Evolutionary conservation across 2,888 invertebrate genomes (phyloP).

Genomic region (Epirrita christyi): DNA sequence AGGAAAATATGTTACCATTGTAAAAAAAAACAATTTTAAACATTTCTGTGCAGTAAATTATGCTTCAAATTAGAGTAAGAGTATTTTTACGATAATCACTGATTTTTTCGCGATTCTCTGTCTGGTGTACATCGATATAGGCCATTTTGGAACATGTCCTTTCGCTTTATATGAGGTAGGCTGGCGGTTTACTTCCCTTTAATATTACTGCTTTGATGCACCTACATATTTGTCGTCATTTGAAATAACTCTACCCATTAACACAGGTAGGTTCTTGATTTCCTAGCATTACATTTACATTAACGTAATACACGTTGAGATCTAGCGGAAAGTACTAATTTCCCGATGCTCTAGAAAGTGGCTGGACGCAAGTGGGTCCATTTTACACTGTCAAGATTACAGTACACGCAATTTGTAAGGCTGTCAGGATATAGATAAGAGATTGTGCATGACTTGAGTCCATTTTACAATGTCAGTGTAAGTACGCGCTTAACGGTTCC

Average conservation of each 20-base stretch:
- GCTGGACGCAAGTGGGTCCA: slow-evolving; percentile 22
- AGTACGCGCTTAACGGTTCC: too few relatives aligned
- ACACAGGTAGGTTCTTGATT: slow-evolving; percentile 30
- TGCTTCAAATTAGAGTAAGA: too few relatives aligned
- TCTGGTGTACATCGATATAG: too few relatives aligned
- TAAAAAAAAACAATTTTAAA: too few relatives aligned
- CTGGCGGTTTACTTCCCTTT: too few relatives aligned
- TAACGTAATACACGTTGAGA: slow-evolving; percentile 42
- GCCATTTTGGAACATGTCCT: too few relatives aligned
- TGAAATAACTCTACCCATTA: slow-evolving; percentile 23
- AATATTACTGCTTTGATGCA: too few relatives aligned
- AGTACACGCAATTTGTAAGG: slow-evolving; percentile 12
- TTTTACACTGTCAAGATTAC: slow-evolving; percentile 24
- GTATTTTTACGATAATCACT: too few relatives aligned
- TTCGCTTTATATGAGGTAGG: too few relatives aligned
- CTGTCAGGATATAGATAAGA: background rate
- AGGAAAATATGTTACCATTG: too few relatives aligned
- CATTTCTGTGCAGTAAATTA: too few relatives aligned
- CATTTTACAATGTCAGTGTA: background rate
- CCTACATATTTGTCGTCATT: slow-evolving; percentile 19
- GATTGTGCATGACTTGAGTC: background rate
- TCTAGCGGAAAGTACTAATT: slow-evolving; percentile 69
- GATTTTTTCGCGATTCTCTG: too few relatives aligned
- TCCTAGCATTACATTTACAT: slow-evolving; percentile 48
- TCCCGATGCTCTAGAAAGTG: slow-evolving; percentile 68